A percentile compares a stretch with the other conserved stretches of the same genome.
Evolutionary conservation across 1,140 invertebrate genomes (phyloP).

Genomic region (Eueides isabella): DNA sequence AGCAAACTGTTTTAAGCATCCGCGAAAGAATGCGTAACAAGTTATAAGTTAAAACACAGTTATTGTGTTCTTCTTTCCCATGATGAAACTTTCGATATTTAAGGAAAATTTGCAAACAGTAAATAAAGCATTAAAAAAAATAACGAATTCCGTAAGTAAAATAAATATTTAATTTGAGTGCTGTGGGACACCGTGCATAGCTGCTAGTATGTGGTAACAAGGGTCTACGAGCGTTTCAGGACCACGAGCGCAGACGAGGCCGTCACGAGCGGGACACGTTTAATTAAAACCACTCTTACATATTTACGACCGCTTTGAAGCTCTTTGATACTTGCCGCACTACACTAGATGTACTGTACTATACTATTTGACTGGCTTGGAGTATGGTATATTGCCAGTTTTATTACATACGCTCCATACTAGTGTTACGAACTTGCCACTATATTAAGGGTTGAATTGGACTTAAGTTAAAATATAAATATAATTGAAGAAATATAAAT

Average conservation of each 20-base stretch:
- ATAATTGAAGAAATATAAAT: background rate
- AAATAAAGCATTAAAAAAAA: too few species aligned
- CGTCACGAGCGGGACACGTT: background rate
- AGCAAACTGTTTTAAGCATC: too few species aligned
- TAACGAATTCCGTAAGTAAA: too few species aligned
- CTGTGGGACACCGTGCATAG: background rate
- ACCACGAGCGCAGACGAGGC: background rate
- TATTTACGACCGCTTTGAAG: constrained; percentile 21
- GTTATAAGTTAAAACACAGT: too few species aligned
- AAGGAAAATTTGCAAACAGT: too few species aligned
- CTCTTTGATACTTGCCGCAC: background rate
- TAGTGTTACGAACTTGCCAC: background rate
- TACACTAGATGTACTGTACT: background rate
- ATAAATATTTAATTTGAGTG: too few species aligned
- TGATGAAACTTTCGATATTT: too few species aligned
- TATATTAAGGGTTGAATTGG: background rate
- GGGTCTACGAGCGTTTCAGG: too few species aligned
- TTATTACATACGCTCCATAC: background rate
- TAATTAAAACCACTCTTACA: constrained; percentile 17
- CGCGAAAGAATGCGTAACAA: too few species aligned
- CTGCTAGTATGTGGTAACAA: too few species aligned
- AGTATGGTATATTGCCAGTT: background rate
- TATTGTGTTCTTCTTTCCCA: too few species aligned
- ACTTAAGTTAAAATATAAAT: background rate
- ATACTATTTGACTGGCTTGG: background rate